phyloP scores from a whole-genome alignment of 2,797 vertebrate species.

The Amazona finschi region DNA sequence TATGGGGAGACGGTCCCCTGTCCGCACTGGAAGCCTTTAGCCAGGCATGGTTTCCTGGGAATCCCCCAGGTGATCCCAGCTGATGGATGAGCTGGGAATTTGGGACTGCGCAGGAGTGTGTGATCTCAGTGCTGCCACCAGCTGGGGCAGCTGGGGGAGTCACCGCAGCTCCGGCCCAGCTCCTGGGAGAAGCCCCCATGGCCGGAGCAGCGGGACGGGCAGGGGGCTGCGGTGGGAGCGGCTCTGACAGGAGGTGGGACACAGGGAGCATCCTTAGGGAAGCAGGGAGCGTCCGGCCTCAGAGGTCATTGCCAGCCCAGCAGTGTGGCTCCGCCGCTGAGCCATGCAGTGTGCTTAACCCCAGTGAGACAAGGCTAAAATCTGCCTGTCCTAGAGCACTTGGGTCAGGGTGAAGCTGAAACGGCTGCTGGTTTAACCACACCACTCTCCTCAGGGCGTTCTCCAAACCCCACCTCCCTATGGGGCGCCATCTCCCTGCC shows the following conservation, averaged over 20 bases:
- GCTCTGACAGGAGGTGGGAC: background rate
- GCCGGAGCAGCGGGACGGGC: background rate
- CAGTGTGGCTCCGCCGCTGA: background rate
- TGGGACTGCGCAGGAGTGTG: constrained; percentile 16
- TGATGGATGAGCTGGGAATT: constrained; percentile 56
- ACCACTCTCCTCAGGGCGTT: fast-evolving
- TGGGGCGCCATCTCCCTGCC: background rate
- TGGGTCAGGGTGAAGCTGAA: background rate
- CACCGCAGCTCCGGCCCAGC: background rate
- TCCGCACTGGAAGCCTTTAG: background rate
- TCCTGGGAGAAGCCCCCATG: constrained; percentile 26
- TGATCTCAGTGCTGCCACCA: constrained; percentile 67
- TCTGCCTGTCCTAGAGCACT: fast-evolving
- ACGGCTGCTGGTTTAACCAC: fast-evolving
- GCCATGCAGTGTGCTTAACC: background rate
- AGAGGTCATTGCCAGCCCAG: background rate
- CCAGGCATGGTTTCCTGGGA: background rate
- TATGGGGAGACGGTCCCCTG: background rate
- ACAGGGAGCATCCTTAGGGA: background rate
- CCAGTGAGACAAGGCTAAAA: background rate
- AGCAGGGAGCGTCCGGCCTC: background rate
- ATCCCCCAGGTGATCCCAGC: constrained; percentile 56
- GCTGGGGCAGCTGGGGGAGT: constrained; percentile 60
- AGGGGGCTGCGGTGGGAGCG: background rate
- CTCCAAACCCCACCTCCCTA: background rate